These are phyloP conservation scores for Choreutis nemorana DNA, from an alignment of 2,888 invertebrate species.

Conservation along the genomic window DNA sequence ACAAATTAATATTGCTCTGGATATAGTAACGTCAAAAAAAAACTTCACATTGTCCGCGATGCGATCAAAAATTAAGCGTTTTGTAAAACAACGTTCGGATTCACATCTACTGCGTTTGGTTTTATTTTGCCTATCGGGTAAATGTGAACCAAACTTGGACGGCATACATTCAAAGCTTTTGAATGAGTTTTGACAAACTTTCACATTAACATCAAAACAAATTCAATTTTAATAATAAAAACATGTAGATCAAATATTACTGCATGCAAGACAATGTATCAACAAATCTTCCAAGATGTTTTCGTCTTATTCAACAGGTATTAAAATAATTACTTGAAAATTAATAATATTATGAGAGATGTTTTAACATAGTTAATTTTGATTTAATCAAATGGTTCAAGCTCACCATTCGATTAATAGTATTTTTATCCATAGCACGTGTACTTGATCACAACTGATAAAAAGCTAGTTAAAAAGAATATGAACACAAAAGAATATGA, in stretches of 20 bases:
- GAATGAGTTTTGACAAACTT: conserved; percentile 28
- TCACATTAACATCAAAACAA: conserved; percentile 23
- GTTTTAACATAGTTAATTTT: too few species aligned
- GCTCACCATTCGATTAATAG: too few species aligned
- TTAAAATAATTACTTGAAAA: too few species aligned
- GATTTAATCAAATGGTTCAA: too few species aligned
- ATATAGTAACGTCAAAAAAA: conserved; percentile 25
- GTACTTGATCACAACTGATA: too few species aligned
- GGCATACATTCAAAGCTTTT: conserved; percentile 55
- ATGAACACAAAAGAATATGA: too few species aligned
- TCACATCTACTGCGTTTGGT: too few species aligned
- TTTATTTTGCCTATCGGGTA: too few species aligned
- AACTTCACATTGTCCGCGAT: conserved; percentile 45
- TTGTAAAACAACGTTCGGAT: conserved; percentile 31
- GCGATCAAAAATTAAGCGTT: conserved; percentile 40
- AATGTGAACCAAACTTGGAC: conserved; percentile 46
- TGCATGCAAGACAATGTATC: conserved; percentile 57
- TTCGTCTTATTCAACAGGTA: conserved; percentile 20
- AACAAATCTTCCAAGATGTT: conserved; percentile 46
- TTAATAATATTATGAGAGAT: too few species aligned
- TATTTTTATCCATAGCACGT: too few species aligned
- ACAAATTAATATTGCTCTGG: conserved; percentile 56
- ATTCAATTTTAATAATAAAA: conserved; percentile 34
- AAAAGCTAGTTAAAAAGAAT: too few species aligned
- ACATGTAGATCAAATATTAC: conserved; percentile 43